Evolutionary conservation across 1,140 invertebrate genomes (phyloP).

Genomic region (Xylocopa sonorina): DNA sequence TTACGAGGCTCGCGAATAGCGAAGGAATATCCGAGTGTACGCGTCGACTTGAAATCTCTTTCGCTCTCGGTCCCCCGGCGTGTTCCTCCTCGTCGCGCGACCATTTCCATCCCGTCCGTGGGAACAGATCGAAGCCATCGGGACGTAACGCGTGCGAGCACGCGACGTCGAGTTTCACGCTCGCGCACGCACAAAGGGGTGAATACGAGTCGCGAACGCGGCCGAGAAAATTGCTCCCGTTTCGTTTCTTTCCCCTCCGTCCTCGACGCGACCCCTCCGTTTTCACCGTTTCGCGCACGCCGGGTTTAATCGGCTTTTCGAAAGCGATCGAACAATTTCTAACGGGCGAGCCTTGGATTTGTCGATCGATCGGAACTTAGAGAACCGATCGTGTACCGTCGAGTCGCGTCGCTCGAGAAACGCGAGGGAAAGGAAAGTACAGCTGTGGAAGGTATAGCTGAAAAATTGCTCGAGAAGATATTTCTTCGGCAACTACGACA

Average conservation of each 20-base stretch:
- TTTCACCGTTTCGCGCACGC: not conserved
- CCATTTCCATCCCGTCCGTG: conserved; percentile 44
- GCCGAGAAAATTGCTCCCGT: conserved; percentile 52
- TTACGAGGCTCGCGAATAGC: conserved; percentile 16
- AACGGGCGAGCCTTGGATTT: no score
- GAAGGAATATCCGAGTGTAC: conserved; percentile 1
- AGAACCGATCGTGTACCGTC: no score
- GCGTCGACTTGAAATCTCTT: not conserved
- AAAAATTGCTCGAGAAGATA: no score
- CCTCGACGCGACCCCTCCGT: not conserved
- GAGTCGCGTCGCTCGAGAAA: no score
- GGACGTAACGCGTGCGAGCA: conserved; percentile 25
- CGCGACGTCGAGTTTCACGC: not conserved
- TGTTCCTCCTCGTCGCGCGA: not conserved
- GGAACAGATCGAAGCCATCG: conserved; percentile 55
- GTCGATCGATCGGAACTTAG: not conserved
- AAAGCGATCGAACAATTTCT: not conserved
- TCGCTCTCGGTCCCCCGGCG: no score
- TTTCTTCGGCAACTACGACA: not conserved
- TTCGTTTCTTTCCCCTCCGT: conserved; percentile 27
- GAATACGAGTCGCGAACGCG: conserved; percentile 31
- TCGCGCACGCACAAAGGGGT: not conserved
- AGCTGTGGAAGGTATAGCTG: no score
- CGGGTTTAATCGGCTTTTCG: conserved; percentile 13
- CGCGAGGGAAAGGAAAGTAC: no score